Base-by-base conservation (phyloP, 2,113 vertebrate genomes). In the Lucifuga dentata region DNA sequence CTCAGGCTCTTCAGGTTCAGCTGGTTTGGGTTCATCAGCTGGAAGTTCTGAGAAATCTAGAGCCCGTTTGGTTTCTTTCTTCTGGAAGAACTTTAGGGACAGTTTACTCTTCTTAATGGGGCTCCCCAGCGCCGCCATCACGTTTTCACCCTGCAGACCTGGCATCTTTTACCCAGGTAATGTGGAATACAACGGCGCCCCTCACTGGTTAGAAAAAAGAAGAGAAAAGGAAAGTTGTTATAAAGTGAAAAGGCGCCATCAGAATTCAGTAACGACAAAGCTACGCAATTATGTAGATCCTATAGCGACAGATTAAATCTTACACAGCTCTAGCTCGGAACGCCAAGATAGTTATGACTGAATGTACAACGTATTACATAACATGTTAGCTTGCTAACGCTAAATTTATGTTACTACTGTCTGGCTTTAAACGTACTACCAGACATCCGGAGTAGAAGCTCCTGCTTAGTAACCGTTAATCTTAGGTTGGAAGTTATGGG, bases 1-100 rank as follows among this genome's bases (percentile, higher is more conserved):
- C 16, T 94, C 93, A 0, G 93, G 72, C 61, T 93, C 89, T 43
- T 65, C 92, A 40, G 91, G 66, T 53, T 93, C 92, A 16, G 52
- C 88, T 12, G 90, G 56, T 78, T 93, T 92, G 35, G 85, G 78
- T 45, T 98, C 95, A 76, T 94, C 93, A 55, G 93, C 83, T 52
- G 90, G 94, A 4, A 93, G 83, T 62, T 98, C 96, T 0, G 92
- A 93, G 75, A 98, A 98, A 88, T 98, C 96, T 87, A 99, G 84
- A 2, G 93, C 95, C 50, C 98, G 91, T 76, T 98, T 99, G 6
- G 96, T 89, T 44, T 99, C 98, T 51, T 98, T 98, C 87, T 96
- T 99, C 41, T 98, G 97, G 81, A 98, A 97, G 35, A 98, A 98
- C 90, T 95, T 98, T 57, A 98, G 80, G 23, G 97, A 98, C 16